A percentile compares a stretch with the other conserved stretches of the same genome.
Conservation (phyloP, 2,113 vertebrate genomes). For the Cisticola juncidis region DNA sequence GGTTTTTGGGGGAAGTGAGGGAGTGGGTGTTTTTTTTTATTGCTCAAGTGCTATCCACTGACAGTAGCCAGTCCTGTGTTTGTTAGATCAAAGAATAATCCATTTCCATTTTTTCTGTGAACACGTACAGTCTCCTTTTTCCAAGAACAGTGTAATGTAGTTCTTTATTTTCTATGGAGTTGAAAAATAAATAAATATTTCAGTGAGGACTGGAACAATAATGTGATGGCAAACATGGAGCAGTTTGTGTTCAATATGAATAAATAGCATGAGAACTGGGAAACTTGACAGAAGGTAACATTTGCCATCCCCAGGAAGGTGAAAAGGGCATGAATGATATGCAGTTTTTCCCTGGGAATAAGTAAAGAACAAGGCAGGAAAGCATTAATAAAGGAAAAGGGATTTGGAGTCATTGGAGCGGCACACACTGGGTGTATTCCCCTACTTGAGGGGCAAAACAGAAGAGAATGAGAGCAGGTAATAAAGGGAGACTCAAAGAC, state of each 20-base stretch:
- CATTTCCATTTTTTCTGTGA: background rate
- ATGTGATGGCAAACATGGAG: background rate
- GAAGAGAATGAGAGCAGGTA: background rate
- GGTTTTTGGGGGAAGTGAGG: rapidly evolving
- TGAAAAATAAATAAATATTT: background rate
- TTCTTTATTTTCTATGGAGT: background rate
- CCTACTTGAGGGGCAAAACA: background rate
- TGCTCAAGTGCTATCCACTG: background rate
- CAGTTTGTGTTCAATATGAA: background rate
- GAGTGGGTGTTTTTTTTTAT: rapidly evolving
- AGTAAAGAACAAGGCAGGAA: background rate
- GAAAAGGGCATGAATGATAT: background rate
- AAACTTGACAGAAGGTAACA: background rate
- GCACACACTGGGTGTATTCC: background rate
- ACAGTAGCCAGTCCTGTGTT: background rate
- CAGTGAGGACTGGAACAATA: background rate
- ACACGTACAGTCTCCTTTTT: background rate
- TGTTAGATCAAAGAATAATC: background rate
- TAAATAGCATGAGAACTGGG: rapidly evolving
- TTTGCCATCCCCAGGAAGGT: background rate
- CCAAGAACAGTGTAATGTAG: background rate
- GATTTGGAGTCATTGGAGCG: background rate
- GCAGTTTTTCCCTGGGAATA: background rate
- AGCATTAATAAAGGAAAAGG: background rate
- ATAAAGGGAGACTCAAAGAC: background rate